These are phyloP conservation scores for Napeogenes inachia DNA, from an alignment of 2,888 invertebrate species.

Conservation along the genomic window DNA sequence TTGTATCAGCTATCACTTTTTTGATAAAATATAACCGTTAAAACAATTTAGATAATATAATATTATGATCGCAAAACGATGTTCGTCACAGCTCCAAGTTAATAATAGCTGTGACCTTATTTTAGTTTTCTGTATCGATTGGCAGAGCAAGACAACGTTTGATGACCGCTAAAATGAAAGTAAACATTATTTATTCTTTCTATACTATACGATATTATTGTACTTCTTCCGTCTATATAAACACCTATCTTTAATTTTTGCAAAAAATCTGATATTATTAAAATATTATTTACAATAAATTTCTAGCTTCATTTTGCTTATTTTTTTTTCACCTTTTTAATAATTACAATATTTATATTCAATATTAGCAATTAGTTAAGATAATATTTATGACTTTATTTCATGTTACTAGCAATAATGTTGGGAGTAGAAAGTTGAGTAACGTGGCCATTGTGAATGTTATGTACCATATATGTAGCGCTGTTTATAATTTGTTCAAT, in stretches of 20 bases:
- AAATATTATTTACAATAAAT: no score
- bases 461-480: slow-evolving; percentile 15
- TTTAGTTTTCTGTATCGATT: slow-evolving; percentile 4
- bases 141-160: not conserved
- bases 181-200: not conserved
- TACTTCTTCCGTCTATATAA: no score
- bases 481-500: slow-evolving; percentile 9
- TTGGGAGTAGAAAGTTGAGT: slow-evolving; percentile 30
- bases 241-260: no score
- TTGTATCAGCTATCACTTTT: not conserved
- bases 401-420: not conserved
- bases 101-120: not conserved
- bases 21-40: no score
- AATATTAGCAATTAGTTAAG: no score
- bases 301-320: no score
- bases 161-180: not conserved
- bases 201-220: not conserved
- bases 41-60: no score
- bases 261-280: no score
- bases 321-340: no score
- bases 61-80: not conserved
- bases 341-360: no score
- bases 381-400: no score
- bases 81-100: not conserved
- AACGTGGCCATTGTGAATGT: slow-evolving; percentile 29